Conservation (phyloP, 2,113 vertebrate genomes). For the Mormoops blainvillei region DNA sequence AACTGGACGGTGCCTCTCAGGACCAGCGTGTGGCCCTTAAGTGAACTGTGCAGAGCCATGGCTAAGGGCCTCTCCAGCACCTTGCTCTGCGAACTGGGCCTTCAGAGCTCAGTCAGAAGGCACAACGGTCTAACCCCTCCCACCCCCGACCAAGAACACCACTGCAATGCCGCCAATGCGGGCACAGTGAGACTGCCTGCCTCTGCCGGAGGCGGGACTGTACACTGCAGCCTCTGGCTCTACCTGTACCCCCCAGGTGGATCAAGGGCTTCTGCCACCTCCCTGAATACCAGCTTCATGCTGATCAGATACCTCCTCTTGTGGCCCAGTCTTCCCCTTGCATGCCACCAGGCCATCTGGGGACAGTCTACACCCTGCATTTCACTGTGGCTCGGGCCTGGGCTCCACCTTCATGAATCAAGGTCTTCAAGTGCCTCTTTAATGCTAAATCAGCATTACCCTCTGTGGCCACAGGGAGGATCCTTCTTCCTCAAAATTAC, state of each 20-base stretch:
- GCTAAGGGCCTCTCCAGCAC: neutral
- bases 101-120: too few species aligned
- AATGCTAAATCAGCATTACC: neutral
- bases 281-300: neutral
- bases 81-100: too few species aligned
- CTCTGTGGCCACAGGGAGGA: neutral
- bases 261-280: neutral
- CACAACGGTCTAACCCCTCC: fast-evolving
- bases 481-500: neutral
- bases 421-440: neutral
- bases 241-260: neutral
- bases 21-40: neutral
- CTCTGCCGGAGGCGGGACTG: neutral
- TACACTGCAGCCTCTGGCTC: neutral
- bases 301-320: neutral
- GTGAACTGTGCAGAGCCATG: neutral
- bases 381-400: neutral
- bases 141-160: fast-evolving
- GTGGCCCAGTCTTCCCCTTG: too few species aligned
- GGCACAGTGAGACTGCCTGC: neutral
- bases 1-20: neutral
- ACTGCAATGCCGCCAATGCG: fast-evolving
- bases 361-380: neutral
- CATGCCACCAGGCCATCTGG: neutral
- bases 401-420: neutral